Base-by-base conservation (phyloP, 2,888 invertebrate genomes). In the Aphrophora alni region DNA sequence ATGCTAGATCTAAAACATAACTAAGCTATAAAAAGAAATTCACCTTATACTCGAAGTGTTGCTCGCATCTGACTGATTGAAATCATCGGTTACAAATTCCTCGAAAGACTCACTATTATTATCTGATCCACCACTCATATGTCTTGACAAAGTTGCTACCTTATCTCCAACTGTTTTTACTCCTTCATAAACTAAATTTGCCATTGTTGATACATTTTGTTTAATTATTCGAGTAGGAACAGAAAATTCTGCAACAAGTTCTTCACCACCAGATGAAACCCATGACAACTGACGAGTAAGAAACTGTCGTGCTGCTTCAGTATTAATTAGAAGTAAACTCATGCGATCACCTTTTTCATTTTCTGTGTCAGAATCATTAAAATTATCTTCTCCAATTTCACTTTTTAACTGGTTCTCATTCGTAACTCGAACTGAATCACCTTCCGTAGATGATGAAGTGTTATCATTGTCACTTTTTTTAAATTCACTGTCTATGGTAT, bases 231-330 rank as follows among this genome's bases (percentile, higher is more conserved):
- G 90, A 5, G 93, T 92, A 17, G 93, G 92, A 86, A 93, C 93
- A 38, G 92, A 91, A 85, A 91, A 92, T 86, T 93, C 93, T 26
- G 92, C 91, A 75, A 93, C 87, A 85, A 92, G 91, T 85, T 93
- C 93, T 87, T 94, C 94, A 73, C 93, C 92, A n/a, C 88, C 88
- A 0, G 88, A 88, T 12, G 93, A 93, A 77, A 94, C 93, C 92
- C 93, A 93, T 0, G 93, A 93, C 25, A 94, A 88, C 86, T 95
- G 95, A 84, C 92, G 90, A 24, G 93, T 93, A 76, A 95, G 88
- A 88, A 94, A 95, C 85, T 95, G 94, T 85, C 92, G 91, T 3
- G 95, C 95, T 72, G 94, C 93, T 89, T 93, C 93, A 33, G 94
- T 93, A 87, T 95, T 94, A n/a, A 94, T 92, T 87, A 94, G 93